phyloP scores from a whole-genome alignment of 2,888 invertebrate species.

The Rhyacophila evoluta region DNA sequence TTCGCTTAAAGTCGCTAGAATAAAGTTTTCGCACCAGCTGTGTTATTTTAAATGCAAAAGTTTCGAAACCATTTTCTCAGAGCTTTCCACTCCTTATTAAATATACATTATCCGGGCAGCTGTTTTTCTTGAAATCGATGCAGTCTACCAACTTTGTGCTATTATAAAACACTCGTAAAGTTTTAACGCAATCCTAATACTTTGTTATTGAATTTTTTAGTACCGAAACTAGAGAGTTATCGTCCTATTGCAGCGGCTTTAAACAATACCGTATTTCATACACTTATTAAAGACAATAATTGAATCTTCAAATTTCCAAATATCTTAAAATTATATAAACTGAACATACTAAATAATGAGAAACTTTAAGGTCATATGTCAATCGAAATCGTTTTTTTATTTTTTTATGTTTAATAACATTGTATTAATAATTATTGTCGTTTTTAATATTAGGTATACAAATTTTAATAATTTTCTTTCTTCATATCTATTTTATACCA shows the following conservation, averaged over 20 bases:
- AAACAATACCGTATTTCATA: background rate
- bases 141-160: constrained; percentile 43
- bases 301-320: too few relatives aligned
- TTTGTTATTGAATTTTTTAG: constrained; percentile 22
- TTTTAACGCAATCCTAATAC: constrained; percentile 45
- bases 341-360: too few relatives aligned
- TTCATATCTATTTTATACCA: too few relatives aligned
- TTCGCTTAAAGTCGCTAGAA: background rate
- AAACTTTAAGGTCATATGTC: too few relatives aligned
- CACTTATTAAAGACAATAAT: too few relatives aligned
- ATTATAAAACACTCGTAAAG: constrained; percentile 41
- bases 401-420: too few relatives aligned
- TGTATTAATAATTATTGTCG: too few relatives aligned
- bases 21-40: constrained; percentile 43
- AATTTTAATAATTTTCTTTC: too few relatives aligned
- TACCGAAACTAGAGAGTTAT: constrained; percentile 16
- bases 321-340: too few relatives aligned
- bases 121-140: constrained; percentile 45
- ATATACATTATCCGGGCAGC: constrained; percentile 45
- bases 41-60: constrained; percentile 50
- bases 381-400: too few relatives aligned
- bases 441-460: too few relatives aligned
- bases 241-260: background rate
- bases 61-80: constrained; percentile 46
- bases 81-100: constrained; percentile 49